Evolutionary conservation across 2,888 invertebrate species (phyloP), one percentile per base, ranked within the genome.

Genomic region (Rhorus exstirpatorius): DNA sequence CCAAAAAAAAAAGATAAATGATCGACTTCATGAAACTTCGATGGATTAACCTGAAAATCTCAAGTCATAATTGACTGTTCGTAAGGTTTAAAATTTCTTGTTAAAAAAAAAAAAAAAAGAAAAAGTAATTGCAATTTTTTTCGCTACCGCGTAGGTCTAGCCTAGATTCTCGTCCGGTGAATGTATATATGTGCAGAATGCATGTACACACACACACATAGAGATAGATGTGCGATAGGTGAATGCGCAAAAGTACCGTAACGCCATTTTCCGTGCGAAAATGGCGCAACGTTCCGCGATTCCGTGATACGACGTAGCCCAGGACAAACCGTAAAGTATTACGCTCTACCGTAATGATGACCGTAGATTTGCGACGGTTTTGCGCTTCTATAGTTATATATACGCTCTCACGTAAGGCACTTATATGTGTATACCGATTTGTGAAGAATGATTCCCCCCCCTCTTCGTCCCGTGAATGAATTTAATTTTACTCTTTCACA

Each of bases 331-430:
- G 91, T 91, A 90, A 91, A 91, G 91, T 91, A 91, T 91, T 91
- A 91, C 91, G 90, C 90, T 91, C 91, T 91, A 91, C 91, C 91
- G 91, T 91, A 91, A 91, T 91, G 90, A 91, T 91, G 91, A 90
- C 91, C 90, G 91, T 89, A 88, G 85, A 87, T 89, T 88, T 89
- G 90, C 89, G 84, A 87, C 79, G 88, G 90, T 91, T 91, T 89
- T 87, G 71, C 86, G 84, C 83, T 87, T 12, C 81, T 83, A 77
- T 82, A 84, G 44, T 53, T n/a, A 71, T 58, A 71, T 60, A 51
- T 74, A 53, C 24, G 24, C 14, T 41, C 49, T 60, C 58, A 60
- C 71, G 46, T 58, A 53, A 61, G 60, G 51, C 68, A 46, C 49
- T 41, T 21, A 49, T 68, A 55, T 70, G 63, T 49, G 51, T 10